A percentile compares a stretch with the other conserved stretches of the same genome.
phyloP scores from a whole-genome alignment of 2,888 invertebrate genomes.

The Aproaerema taeniolella region DNA sequence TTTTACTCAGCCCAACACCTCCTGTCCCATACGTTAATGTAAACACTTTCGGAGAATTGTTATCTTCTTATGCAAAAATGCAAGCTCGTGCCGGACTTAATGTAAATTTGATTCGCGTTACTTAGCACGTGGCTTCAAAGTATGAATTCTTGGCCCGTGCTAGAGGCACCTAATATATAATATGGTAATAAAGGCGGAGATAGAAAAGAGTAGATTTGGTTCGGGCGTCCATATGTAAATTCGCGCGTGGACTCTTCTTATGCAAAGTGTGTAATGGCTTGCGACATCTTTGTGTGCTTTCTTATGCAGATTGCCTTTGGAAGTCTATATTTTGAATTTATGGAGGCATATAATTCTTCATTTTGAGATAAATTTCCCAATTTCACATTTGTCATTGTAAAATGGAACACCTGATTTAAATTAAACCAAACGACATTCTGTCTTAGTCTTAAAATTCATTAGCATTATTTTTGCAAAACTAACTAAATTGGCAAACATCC shows the following conservation, averaged over 20 bases:
- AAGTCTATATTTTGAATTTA: constrained; percentile 31
- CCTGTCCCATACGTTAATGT: constrained; percentile 36
- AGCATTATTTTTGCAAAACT: too few relatives aligned
- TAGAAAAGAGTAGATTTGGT: constrained; percentile 52
- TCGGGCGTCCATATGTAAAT: constrained; percentile 63
- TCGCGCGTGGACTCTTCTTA: constrained; percentile 71
- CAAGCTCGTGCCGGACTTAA: constrained; percentile 72
- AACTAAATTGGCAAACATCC: too few relatives aligned
- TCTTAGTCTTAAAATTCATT: too few relatives aligned
- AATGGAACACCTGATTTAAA: too few relatives aligned
- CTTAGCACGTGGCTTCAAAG: constrained; percentile 53
- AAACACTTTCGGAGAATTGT: constrained; percentile 55
- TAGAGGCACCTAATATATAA: constrained; percentile 48
- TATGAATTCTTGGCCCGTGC: constrained; percentile 32
- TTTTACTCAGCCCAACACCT: constrained; percentile 22
- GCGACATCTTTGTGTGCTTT: constrained; percentile 49
- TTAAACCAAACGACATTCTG: too few relatives aligned
- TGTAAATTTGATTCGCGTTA: constrained; percentile 61
- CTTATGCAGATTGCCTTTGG: constrained; percentile 43
- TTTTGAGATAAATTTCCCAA: too few relatives aligned
- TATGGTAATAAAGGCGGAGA: constrained; percentile 29
- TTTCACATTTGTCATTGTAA: too few relatives aligned
- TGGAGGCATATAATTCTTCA: constrained; percentile 15
- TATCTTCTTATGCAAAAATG: constrained; percentile 73
- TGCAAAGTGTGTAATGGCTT: constrained; percentile 59